phyloP scores from a whole-genome alignment of 2,113 vertebrate genomes.

The Rhea pennata region DNA sequence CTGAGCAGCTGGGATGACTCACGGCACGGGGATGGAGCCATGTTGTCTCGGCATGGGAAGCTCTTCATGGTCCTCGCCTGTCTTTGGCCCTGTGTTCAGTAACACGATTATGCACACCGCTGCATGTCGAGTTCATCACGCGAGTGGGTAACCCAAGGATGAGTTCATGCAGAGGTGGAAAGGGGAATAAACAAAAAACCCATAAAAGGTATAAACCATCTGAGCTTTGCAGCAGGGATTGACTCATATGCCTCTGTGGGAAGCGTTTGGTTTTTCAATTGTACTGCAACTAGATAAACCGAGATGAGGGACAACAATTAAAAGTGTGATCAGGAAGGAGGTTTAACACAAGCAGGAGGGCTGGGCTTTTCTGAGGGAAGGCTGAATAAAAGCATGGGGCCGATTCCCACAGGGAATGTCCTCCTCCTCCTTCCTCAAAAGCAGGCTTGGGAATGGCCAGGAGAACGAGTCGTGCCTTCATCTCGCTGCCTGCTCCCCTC shows the following conservation, averaged over 20 bases:
- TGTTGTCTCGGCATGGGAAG: slow-evolving; percentile 12
- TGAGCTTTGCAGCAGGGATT: background rate
- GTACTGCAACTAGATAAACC: background rate
- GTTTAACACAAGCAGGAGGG: background rate
- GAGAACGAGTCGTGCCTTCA: background rate
- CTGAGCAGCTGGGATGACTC: slow-evolving; percentile 47
- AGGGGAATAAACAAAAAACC: background rate
- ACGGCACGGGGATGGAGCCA: slow-evolving; percentile 2
- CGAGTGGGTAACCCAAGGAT: background rate
- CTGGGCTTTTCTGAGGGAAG: background rate
- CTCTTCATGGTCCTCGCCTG: background rate
- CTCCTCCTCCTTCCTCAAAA: background rate
- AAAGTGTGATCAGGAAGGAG: background rate
- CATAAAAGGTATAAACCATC: background rate
- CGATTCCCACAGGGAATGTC: background rate
- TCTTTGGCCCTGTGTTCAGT: slow-evolving; percentile 1
- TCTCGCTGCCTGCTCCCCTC: background rate
- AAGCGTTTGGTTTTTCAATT: background rate
- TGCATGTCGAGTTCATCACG: background rate
- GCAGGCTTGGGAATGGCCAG: background rate
- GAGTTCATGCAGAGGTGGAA: background rate
- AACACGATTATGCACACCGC: background rate
- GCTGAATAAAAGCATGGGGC: background rate
- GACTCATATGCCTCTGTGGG: background rate
- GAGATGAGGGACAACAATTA: background rate